Base-by-base conservation (phyloP, 2,888 invertebrate species). In the Mesodorylaimus sp. region DNA sequence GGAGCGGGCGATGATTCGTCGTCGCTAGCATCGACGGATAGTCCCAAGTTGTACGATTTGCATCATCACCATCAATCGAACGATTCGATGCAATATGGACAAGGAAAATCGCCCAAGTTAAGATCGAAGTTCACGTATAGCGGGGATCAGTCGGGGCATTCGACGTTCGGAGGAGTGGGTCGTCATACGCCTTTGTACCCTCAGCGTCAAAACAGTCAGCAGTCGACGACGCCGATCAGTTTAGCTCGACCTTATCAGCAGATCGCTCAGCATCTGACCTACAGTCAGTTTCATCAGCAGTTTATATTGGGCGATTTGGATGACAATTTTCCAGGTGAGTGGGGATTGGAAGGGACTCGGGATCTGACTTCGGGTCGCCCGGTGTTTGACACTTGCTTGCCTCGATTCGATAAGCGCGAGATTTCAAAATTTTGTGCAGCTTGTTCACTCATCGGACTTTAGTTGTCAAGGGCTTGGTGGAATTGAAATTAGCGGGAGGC, bases 251-350 rank as follows among this genome's bases (percentile, higher is more conserved):
- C 53, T n/a, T 53, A 53, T 28, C 53, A 44, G n/a, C 47, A 53
- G 24, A 45, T 53, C 36, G 53, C 48, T 1, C 41, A 48, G 16
- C 51, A 53, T 49, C 43, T 53, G 43, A 28, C 51, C 2, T 53
- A 38, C 51, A 48, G 46, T 32, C 51, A 53, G 37, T 39, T 39
- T 38, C 53, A 52, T 48, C 48, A 53, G 39, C 53, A 53, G 43
- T 52, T 53, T 28, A 49, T 55, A 38, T n/a, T 50, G 36, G 45
- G 50, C 38, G 47, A 47, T 24, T 10, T 37, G 32, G 21, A 13
- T 10, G 44, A 29, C 25, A 19, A 10, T 7, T 39, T 39, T 39
- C 13, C n/a, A 13, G n/a, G 41, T 19, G 41, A 13, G 21, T 7
- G 41, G 21, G n/a, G n/a, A n/a, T n/a, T n/a, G n/a, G n/a, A n/a